phyloP scores from a whole-genome alignment of 2,888 invertebrate species.

The Shargacucullia verbasci region DNA sequence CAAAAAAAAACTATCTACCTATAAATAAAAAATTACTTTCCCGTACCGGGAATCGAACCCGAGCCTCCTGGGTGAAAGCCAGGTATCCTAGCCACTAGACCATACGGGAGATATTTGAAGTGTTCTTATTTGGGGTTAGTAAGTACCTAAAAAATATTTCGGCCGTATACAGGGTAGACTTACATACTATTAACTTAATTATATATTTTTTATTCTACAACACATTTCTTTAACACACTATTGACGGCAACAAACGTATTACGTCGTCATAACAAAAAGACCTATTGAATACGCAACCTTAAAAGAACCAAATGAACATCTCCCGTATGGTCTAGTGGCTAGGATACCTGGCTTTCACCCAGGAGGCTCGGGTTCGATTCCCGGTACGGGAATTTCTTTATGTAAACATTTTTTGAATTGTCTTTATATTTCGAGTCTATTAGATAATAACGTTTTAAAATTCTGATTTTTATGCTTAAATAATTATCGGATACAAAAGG shows the following conservation, averaged over 20 bases:
- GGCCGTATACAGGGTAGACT: too few relatives aligned
- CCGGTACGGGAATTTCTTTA: constrained; percentile 90
- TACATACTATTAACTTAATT: too few relatives aligned
- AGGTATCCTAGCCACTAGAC: constrained; percentile 93
- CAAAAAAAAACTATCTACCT: too few relatives aligned
- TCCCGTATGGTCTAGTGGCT: constrained; percentile 92
- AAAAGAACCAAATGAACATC: constrained; percentile 18
- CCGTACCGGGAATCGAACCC: constrained; percentile 93
- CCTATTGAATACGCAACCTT: background rate
- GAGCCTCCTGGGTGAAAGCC: constrained; percentile 93
- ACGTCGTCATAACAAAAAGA: too few relatives aligned
- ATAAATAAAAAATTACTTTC: constrained; percentile 68
- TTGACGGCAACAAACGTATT: too few relatives aligned
- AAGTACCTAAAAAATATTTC: too few relatives aligned
- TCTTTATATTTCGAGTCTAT: too few relatives aligned
- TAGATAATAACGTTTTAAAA: background rate
- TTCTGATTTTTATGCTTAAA: background rate
- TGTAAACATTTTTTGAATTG: background rate
- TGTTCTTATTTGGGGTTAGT: too few relatives aligned
- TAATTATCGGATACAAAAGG: too few relatives aligned
- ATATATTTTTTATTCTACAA: too few relatives aligned
- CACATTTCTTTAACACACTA: too few relatives aligned
- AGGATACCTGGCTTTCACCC: constrained; percentile 93
- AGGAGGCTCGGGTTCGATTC: constrained; percentile 93
- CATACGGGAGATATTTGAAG: constrained; percentile 83